phyloP scores from a whole-genome alignment of 2,113 vertebrate genomes.

The Dipodomys stephensi region DNA sequence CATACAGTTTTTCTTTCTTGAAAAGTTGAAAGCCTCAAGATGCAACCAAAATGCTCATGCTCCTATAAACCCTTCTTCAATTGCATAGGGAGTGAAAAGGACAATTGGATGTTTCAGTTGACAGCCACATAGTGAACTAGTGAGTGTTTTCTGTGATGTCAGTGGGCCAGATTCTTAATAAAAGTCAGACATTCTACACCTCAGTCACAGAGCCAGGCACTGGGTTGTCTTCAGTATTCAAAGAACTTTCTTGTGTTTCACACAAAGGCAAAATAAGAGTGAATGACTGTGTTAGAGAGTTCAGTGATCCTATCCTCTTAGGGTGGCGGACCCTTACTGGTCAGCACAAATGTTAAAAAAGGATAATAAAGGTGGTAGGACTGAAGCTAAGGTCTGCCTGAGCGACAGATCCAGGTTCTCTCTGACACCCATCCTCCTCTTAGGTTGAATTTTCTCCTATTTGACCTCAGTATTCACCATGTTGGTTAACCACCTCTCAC shows the following conservation, averaged over 20 bases:
- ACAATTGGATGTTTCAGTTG: not conserved
- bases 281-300: accelerated
- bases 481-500: not conserved
- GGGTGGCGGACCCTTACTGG: not conserved
- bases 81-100: not conserved
- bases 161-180: not conserved
- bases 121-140: not conserved
- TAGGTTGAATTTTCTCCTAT: not conserved
- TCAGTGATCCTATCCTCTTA: not conserved
- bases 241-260: not conserved
- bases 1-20: not conserved
- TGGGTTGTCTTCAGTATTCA: not conserved
- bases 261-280: not conserved
- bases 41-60: too few relatives aligned
- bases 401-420: not conserved
- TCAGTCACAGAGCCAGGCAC: not conserved
- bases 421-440: not conserved
- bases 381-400: not conserved
- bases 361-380: not conserved
- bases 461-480: not conserved
- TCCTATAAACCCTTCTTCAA: not conserved
- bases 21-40: not conserved
- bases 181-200: not conserved
- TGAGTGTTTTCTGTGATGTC: not conserved
- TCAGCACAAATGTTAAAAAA: not conserved